phyloP scores from a whole-genome alignment of 2,797 vertebrate species.

The Micrastur ruficollis region DNA sequence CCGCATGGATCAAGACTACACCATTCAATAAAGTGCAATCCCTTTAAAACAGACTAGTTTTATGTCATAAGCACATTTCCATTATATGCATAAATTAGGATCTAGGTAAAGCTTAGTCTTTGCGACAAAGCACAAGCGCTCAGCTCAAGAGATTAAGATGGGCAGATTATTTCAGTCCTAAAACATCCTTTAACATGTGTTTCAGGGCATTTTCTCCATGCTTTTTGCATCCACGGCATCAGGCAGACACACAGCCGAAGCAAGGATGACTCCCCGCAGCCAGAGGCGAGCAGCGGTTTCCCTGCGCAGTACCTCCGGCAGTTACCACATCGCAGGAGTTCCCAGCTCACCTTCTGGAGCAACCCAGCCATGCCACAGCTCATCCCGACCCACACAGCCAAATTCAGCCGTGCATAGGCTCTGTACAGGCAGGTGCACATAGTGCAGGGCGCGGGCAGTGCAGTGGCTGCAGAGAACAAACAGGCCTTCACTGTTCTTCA shows the following conservation, averaged over 20 bases:
- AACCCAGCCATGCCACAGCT: background rate
- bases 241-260: background rate
- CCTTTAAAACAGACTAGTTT: background rate
- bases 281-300: accelerated
- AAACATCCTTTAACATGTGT: background rate
- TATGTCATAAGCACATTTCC: background rate
- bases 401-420: accelerated
- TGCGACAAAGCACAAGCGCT: background rate
- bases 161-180: background rate
- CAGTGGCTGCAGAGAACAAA: background rate
- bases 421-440: background rate
- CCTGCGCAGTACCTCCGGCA: background rate
- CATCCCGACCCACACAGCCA: background rate
- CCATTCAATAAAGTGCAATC: background rate
- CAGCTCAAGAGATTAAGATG: background rate
- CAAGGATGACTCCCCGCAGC: background rate
- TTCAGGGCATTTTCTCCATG: background rate
- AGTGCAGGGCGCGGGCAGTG: accelerated
- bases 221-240: background rate
- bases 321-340: background rate
- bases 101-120: background rate
- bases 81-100: background rate
- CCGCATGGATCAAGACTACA: background rate
- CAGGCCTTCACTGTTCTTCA: background rate
- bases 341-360: background rate